These are phyloP conservation scores for Drosophila varians DNA, from an alignment of 1,140 invertebrate species.

Conservation along the genomic window DNA sequence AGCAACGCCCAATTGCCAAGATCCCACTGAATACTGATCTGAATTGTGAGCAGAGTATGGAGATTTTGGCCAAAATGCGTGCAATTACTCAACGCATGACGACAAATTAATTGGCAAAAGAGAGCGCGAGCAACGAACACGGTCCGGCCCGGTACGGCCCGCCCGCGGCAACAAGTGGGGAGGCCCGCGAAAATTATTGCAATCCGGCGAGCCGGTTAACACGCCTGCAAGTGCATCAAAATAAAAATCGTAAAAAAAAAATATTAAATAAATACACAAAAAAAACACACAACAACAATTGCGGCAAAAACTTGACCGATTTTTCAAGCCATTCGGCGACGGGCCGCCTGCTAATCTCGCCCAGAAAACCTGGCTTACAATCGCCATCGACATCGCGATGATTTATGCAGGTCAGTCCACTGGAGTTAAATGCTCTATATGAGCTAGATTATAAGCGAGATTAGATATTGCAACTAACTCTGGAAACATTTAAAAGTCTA, in stretches of 20 bases:
- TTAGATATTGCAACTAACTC: neutral
- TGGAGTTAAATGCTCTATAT: conserved; percentile 41
- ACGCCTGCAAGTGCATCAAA: conserved; percentile 58
- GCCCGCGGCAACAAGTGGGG: conserved; percentile 36
- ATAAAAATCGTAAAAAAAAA: conserved; percentile 20
- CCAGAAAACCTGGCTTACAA: conserved; percentile 50
- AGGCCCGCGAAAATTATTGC: conserved; percentile 32
- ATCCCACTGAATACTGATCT: conserved; percentile 19
- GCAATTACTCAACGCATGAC: conserved; percentile 64
- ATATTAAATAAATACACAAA: neutral
- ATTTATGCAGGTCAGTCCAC: conserved; percentile 73
- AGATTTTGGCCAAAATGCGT: conserved; percentile 52
- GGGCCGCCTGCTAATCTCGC: conserved; percentile 55
- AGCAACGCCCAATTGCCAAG: conserved; percentile 29
- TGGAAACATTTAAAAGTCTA: no score
- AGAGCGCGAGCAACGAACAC: conserved; percentile 23
- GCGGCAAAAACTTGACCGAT: conserved; percentile 66
- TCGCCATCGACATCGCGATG: conserved; percentile 58
- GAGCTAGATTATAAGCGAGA: neutral
- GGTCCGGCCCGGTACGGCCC: no score
- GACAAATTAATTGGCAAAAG: conserved; percentile 55
- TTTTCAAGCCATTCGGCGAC: conserved; percentile 62
- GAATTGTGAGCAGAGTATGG: conserved; percentile 45
- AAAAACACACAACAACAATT: conserved; percentile 13
- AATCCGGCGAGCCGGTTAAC: conserved; percentile 57